Evolutionary conservation across 2,888 invertebrate genomes (phyloP).

Genomic region (Limnephilus rhombicus): DNA sequence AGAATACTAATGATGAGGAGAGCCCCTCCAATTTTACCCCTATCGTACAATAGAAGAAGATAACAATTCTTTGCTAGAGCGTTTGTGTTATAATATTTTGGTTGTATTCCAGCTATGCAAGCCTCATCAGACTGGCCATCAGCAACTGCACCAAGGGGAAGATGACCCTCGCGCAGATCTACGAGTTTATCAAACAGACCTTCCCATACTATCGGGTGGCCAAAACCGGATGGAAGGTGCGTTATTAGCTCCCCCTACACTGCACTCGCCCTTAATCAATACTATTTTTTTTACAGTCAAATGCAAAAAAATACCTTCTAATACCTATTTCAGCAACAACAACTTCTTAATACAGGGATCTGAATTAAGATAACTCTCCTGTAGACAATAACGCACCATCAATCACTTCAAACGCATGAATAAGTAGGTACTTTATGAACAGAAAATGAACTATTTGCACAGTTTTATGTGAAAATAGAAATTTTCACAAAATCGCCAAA

Average conservation of each 20-base stretch:
- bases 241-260: not conserved
- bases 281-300: too few species aligned
- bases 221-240: conserved; percentile 85
- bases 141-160: conserved; percentile 82
- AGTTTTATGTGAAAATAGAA: too few species aligned
- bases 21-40: not conserved
- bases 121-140: conserved; percentile 83
- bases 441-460: too few species aligned
- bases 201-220: conserved; percentile 85
- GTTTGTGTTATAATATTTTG: not conserved
- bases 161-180: conserved; percentile 86
- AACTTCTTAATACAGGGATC: too few species aligned
- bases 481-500: too few species aligned
- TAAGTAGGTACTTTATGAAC: too few species aligned
- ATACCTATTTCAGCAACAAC: too few species aligned
- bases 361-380: too few species aligned
- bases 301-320: too few species aligned
- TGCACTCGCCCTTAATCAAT: not conserved
- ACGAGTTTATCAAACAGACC: conserved; percentile 84
- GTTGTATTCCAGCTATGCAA: conserved; percentile 80
- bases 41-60: not conserved
- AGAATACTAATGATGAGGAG: not conserved
- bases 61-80: conserved; percentile 24
- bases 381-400: too few species aligned
- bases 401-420: too few species aligned